Conservation (phyloP, 2,113 vertebrate genomes). For the Phalacrocorax carbo region DNA sequence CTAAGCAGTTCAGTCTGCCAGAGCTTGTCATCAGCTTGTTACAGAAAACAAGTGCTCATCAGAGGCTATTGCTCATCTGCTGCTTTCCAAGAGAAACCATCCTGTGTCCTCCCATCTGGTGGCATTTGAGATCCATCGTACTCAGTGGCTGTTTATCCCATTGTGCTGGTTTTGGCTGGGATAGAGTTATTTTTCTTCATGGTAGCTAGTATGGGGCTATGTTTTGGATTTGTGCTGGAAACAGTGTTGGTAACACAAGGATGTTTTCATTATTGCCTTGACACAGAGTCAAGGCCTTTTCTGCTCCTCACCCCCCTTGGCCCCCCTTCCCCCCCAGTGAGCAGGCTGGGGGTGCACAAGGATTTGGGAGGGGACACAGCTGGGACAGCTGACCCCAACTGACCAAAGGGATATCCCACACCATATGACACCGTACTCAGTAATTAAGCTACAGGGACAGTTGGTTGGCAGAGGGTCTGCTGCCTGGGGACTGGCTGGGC, state of each 20-base stretch:
- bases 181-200: background rate
- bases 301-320: background rate
- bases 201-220: background rate
- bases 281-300: background rate
- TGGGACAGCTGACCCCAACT: background rate
- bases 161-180: background rate
- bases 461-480: fast-evolving
- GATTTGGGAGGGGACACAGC: background rate
- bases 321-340: fast-evolving
- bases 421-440: no score
- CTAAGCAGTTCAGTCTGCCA: background rate
- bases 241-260: background rate
- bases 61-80: background rate
- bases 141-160: background rate
- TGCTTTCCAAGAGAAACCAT: background rate
- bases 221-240: background rate
- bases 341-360: background rate
- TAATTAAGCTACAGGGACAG: background rate
- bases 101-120: background rate
- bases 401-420: background rate
- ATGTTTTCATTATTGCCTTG: background rate
- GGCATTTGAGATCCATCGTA: background rate
- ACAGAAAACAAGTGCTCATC: background rate
- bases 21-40: background rate
- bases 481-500: no score